These are phyloP conservation scores for Tuberolachnus salignus DNA, from an alignment of 2,888 invertebrate genomes.

Conservation along the genomic window DNA sequence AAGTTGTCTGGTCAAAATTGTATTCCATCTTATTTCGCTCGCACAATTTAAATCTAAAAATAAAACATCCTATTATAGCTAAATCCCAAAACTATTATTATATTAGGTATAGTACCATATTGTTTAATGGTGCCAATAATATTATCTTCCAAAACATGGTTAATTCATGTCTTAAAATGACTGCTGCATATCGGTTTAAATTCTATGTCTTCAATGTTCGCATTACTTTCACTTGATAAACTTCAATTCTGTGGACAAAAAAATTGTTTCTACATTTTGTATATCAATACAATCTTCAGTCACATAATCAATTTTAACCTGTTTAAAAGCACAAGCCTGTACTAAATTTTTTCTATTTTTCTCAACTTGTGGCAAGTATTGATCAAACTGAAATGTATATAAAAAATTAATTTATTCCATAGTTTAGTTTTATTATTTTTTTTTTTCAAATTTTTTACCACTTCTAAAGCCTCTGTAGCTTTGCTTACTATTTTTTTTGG, in stretches of 20 bases:
- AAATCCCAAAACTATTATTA: not conserved
- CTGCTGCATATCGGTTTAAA: constrained; percentile 35
- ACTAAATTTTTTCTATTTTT: constrained; percentile 82
- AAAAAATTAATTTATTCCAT: constrained; percentile 1
- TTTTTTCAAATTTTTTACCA: constrained; percentile 65
- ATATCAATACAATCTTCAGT: constrained; percentile 53
- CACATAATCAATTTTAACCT: constrained; percentile 79
- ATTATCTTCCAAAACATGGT: constrained; percentile 57
- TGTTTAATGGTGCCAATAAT: not conserved
- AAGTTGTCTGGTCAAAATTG: constrained; percentile 64
- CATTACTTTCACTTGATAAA: constrained; percentile 42
- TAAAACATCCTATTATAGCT: not conserved
- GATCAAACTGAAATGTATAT: constrained; percentile 73
- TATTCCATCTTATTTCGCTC: constrained; percentile 73
- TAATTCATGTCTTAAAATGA: constrained; percentile 54
- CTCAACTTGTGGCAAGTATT: constrained; percentile 83
- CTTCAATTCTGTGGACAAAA: constrained; percentile 29
- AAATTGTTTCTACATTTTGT: constrained; percentile 49
- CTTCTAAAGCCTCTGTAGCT: constrained; percentile 70
- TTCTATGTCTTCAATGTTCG: constrained; percentile 54
- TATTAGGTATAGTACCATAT: not conserved
- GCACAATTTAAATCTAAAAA: constrained; percentile 72
- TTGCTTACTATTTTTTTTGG: constrained; percentile 78
- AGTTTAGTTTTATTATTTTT: not conserved
- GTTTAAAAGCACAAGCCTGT: constrained; percentile 86